These are phyloP conservation scores for Falcunculus frontatus DNA, from an alignment of 2,113 vertebrate genomes.

Conservation along the genomic window DNA sequence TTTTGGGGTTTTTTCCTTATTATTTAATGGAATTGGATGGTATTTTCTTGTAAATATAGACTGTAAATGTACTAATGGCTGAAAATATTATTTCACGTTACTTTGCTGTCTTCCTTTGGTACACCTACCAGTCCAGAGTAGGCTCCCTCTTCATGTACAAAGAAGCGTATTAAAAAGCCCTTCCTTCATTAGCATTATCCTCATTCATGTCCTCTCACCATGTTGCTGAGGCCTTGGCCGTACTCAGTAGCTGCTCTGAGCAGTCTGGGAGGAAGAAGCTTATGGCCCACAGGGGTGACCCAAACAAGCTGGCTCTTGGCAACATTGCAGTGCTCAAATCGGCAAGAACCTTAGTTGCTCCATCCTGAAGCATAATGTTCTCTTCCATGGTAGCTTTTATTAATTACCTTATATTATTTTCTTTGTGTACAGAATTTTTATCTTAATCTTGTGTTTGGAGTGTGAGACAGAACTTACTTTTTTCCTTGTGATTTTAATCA, in stretches of 20 bases:
- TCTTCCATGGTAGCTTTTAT: not conserved
- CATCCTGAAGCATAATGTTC: not conserved
- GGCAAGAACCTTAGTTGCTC: not conserved
- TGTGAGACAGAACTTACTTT: not conserved
- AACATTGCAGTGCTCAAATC: not conserved
- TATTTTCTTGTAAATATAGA: not conserved
- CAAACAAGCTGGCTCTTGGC: not conserved
- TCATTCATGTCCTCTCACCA: not conserved
- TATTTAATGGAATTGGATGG: not conserved
- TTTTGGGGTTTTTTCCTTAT: not conserved
- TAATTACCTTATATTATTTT: not conserved
- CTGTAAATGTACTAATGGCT: not conserved
- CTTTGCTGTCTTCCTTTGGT: not conserved
- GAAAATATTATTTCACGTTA: not conserved
- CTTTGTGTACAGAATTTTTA: not conserved
- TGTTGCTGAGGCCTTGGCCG: fast-evolving
- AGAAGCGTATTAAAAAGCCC: not conserved
- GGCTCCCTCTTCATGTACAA: not conserved
- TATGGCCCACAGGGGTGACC: not conserved
- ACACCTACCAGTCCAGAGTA: not conserved
- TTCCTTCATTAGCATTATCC: not conserved
- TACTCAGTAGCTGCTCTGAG: not conserved
- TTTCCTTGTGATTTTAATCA: not conserved
- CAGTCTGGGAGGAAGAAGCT: not conserved
- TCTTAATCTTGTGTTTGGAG: not conserved